Base-by-base conservation (phyloP, 2,888 invertebrate genomes). In the Lomographa bimaculata region DNA sequence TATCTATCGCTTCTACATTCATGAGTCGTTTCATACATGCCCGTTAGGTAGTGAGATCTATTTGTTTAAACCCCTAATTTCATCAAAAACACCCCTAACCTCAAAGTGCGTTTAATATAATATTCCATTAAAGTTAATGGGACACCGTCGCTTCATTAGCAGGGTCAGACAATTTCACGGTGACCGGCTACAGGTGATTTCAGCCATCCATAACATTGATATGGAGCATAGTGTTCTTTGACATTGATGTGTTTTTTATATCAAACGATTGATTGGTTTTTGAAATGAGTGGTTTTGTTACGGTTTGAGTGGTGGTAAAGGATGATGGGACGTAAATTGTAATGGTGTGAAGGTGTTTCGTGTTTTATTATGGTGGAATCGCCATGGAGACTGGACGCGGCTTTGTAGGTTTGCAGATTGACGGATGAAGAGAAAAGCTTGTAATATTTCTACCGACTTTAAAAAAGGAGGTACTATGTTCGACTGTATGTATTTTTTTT, bases 111-210 rank as follows among this genome's bases (percentile, higher is more conserved):
- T 46, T 16, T 37, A 29, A 44, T 43, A 45, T 30, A 26, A 42
- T 32, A 43, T 35, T 41, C 50, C 50, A 50, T 50, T 44, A 50
- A 43, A 28, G 30, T 28, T 50, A 44, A 50, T 46, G 40, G 43
- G 32, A 27, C 24, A 19, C 32, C 46, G 41, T 41, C 46, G 50
- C 37, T 50, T 50, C 50, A 46, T 44, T 50, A 50, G n/a, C n/a
- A n/a, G n/a, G n/a, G n/a, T n/a, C 20, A 28, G 29, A 36, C 56
- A 61, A 68, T 67, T 67, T 66, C 58, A 69, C 60, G 67, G 64
- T 61, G 61, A 55, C 46, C 60, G 62, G 45, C 21, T 38, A 50
- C 69, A 70, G 68, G 69, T 70, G 69, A 40, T 30, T 29, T 11
- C 30, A 28, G 9, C 57, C 53, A 56, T 10, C 60, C 64, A 57